phyloP scores from a whole-genome alignment of 2,888 invertebrate species.

The Agonopterix arenella region DNA sequence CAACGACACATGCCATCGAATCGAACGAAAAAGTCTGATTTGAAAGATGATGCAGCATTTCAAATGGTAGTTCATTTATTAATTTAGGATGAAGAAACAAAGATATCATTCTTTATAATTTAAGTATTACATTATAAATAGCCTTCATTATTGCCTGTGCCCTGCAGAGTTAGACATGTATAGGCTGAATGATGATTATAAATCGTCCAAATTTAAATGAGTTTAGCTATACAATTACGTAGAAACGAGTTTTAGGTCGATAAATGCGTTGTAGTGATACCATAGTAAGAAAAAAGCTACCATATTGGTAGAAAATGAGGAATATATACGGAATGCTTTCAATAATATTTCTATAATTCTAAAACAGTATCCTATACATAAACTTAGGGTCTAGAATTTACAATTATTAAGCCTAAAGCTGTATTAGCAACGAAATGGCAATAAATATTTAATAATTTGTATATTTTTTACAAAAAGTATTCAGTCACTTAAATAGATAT shows the following conservation, averaged over 20 bases:
- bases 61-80: constrained; percentile 5
- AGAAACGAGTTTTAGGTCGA: constrained; percentile 33
- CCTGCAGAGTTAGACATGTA: no score
- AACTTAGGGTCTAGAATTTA: constrained; percentile 29
- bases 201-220: neutral
- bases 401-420: constrained; percentile 28
- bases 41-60: neutral
- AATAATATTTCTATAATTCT: constrained; percentile 15
- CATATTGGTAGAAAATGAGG: constrained; percentile 25
- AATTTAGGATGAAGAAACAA: constrained; percentile 1
- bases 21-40: neutral
- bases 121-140: neutral
- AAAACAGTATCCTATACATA: constrained; percentile 18
- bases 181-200: no score
- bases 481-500: neutral
- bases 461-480: neutral
- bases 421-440: constrained; percentile 33
- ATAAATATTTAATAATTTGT: constrained; percentile 26
- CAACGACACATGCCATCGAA: no score
- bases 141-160: no score
- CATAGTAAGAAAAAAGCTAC: constrained; percentile 20
- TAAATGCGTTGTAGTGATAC: constrained; percentile 49
- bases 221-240: neutral
- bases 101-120: neutral
- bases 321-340: constrained; percentile 41